phyloP scores from a whole-genome alignment of 2,797 vertebrate genomes.

The Oophaga sylvatica region DNA sequence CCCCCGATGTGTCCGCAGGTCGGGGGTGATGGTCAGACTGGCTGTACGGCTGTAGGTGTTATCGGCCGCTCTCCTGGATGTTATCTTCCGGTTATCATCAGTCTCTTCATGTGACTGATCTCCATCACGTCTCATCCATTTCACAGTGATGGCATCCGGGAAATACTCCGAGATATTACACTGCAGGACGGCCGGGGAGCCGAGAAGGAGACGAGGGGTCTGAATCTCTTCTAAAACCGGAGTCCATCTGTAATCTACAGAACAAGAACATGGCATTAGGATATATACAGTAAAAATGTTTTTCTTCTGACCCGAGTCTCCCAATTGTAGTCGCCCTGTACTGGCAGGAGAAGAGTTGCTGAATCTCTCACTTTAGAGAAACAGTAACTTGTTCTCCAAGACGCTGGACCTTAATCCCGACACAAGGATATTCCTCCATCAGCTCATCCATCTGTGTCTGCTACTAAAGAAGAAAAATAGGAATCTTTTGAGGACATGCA shows the following conservation, averaged over 20 bases:
- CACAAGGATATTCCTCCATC: too few relatives aligned
- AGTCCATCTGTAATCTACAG: conserved; percentile 20
- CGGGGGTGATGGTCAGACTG: conserved; percentile 31
- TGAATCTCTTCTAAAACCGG: conserved; percentile 38
- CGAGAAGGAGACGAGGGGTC: background rate
- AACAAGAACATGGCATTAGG: background rate
- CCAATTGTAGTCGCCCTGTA: too few relatives aligned
- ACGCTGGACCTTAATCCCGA: too few relatives aligned
- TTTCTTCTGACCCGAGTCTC: too few relatives aligned
- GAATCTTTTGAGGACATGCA: too few relatives aligned
- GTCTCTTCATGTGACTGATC: background rate
- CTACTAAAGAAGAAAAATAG: too few relatives aligned
- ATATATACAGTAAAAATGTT: too few relatives aligned
- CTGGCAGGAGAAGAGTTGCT: too few relatives aligned
- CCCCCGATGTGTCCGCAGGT: conserved; percentile 20
- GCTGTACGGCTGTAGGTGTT: conserved; percentile 35
- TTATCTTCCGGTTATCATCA: background rate
- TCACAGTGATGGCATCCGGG: conserved; percentile 30
- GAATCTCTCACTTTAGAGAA: too few relatives aligned
- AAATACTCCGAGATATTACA: conserved; percentile 48
- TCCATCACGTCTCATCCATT: conserved; percentile 12
- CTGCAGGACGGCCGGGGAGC: background rate
- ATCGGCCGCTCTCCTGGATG: conserved; percentile 2
- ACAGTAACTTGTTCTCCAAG: too few relatives aligned
- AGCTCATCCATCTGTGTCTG: too few relatives aligned